These are phyloP conservation scores for Lasioglossum figueresi DNA, from an alignment of 2,888 invertebrate species.

Conservation along the genomic window DNA sequence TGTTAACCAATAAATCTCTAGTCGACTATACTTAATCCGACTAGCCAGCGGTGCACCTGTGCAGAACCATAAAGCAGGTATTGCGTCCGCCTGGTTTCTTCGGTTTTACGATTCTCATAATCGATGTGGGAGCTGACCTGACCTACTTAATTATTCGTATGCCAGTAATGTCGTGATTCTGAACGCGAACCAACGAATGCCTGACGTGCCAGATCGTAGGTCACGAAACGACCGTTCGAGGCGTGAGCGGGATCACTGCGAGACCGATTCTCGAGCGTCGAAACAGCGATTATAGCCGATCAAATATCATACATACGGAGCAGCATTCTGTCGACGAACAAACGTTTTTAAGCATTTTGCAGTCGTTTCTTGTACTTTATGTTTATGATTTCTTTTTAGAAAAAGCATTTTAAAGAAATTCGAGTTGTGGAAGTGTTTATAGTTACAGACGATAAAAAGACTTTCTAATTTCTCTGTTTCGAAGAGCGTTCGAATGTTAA, in stretches of 20 bases:
- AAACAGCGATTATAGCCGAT: not conserved
- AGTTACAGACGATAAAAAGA: not conserved
- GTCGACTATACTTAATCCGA: constrained; percentile 46
- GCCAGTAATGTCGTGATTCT: constrained; percentile 42
- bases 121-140: constrained; percentile 42
- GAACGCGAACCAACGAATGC: constrained; percentile 30
- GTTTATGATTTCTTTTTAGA: not conserved
- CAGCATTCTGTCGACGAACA: not conserved
- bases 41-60: constrained; percentile 47
- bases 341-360: not conserved
- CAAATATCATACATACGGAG: not conserved
- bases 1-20: constrained; percentile 48
- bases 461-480: not conserved
- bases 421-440: too few relatives aligned
- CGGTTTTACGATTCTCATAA: constrained; percentile 54
- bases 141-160: constrained; percentile 65
- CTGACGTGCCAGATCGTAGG: constrained; percentile 28
- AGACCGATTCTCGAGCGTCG: not conserved
- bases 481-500: not conserved
- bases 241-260: constrained; percentile 2
- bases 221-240: constrained; percentile 47
- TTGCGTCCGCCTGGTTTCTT: constrained; percentile 51
- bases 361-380: not conserved
- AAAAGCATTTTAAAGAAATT: not conserved
- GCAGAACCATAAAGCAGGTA: constrained; percentile 50